Base-by-base conservation (phyloP, 2,113 vertebrate genomes). In the Phaethornis superciliosus region DNA sequence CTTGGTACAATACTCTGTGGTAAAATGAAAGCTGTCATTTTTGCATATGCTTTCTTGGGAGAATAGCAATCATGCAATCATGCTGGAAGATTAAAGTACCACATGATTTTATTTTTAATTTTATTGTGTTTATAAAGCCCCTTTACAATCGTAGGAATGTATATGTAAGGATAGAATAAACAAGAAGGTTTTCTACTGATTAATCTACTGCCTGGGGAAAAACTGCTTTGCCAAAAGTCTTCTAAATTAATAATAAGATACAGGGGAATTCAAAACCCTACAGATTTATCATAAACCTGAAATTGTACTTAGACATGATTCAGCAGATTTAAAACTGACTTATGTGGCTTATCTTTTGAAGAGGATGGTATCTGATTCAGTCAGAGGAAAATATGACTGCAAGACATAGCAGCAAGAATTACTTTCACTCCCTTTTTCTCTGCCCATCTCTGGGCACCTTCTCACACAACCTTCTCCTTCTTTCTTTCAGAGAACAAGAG, bases 261-360 rank as follows among this genome's bases (percentile, higher is more conserved):
- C 6, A 56, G 18, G n/a, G 67, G 51, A 92, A 80, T 90, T 76
- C 56, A 68, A 49, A 88, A 79, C 18, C 49, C 20, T 51, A n/a
- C 20, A 90, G 21, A 55, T 72, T 55, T 56, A n/a, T 33, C 16
- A 3, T 62, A 64, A 90, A 51, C 19, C 42, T 83, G 46, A 63
- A 93, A 30, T 65, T 74, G n/a, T 62, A 63, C 15, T 65, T 90
- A 33, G 79, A 40, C 16, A 28, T 42, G 83, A 90, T 54, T 77
- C 77, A 93, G n/a, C 59, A 83, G 51, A 88, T 83, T 90, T 85
- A 90, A 76, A 93, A 26, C 18, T 44, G 51, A 64, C 79, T 90
- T 54, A 80, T 85, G 79, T 92, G 91, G 82, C 27, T 92, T 94
- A 69, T 64, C 24, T 60, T 80, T 82, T 76, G 44, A 85, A 85